Evolutionary conservation across 37 sponge, comb jelly and placozoan species (phyloP).

Genomic region (Oscarella lobularis): DNA sequence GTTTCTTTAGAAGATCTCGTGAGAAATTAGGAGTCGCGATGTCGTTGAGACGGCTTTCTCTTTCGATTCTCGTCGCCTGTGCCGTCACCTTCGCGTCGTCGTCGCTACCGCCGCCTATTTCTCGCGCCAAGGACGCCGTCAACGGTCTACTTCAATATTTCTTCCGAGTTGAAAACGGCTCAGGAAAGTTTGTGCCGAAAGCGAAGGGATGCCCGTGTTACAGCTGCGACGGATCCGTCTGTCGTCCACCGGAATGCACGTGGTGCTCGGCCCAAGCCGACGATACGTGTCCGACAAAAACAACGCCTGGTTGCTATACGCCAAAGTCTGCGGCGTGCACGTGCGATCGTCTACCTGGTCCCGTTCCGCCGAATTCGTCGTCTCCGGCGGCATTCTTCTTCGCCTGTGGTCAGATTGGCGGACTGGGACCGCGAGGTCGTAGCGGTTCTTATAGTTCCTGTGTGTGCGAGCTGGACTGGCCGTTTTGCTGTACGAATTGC

Average conservation of each 20-base stretch:
- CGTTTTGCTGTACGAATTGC: slow-evolving; percentile 4
- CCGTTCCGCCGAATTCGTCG: neutral
- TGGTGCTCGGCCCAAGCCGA: neutral
- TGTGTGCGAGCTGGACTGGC: neutral
- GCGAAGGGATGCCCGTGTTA: neutral
- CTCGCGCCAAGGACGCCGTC: neutral
- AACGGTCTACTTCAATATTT: neutral
- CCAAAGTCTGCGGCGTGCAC: neutral
- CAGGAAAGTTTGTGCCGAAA: neutral
- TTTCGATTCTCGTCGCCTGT: no score
- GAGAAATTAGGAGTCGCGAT: no score
- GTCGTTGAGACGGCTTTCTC: no score
- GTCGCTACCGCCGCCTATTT: neutral
- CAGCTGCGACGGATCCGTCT: neutral
- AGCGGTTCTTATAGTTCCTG: neutral
- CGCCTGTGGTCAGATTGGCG: neutral
- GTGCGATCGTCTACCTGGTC: neutral
- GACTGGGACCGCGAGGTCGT: neutral
- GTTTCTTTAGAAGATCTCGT: no score
- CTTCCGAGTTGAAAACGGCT: neutral
- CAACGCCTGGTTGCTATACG: neutral
- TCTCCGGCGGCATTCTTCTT: neutral
- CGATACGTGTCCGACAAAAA: neutral
- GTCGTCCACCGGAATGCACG: neutral
- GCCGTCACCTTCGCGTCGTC: no score